phyloP scores from a whole-genome alignment of 2,888 invertebrate genomes.

The Aphidoletes aphidimyza region DNA sequence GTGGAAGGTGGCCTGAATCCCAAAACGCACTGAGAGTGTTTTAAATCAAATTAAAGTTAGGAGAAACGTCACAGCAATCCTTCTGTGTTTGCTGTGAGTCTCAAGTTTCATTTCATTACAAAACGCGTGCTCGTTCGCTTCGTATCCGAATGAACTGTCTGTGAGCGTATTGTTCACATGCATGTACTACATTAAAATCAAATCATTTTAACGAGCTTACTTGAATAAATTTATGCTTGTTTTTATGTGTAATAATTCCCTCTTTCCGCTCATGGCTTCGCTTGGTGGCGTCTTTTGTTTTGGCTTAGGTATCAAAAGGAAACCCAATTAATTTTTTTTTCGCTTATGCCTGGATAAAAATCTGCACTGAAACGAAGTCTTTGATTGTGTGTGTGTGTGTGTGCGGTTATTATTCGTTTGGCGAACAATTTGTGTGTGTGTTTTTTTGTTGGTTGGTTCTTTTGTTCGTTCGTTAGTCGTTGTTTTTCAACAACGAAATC shows the following conservation, averaged over 20 bases:
- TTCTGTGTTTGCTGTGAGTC: too few relatives aligned
- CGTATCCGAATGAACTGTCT: neutral
- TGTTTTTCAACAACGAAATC: conserved; percentile 8
- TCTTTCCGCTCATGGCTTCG: neutral
- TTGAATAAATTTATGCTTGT: conserved; percentile 45
- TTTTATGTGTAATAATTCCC: conserved; percentile 5
- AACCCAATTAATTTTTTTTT: conserved; percentile 43
- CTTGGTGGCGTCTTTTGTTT: neutral
- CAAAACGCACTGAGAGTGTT: neutral
- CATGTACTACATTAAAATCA: conserved; percentile 52
- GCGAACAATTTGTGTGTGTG: neutral
- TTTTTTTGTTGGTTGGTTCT: neutral
- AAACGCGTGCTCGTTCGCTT: too few relatives aligned
- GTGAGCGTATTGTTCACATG: conserved; percentile 38
- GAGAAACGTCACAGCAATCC: too few relatives aligned
- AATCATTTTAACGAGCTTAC: conserved; percentile 54
- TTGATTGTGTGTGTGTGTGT: too few relatives aligned
- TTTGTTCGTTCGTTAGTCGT: neutral
- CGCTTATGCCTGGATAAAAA: neutral
- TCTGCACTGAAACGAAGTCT: neutral
- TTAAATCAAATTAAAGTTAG: too few relatives aligned
- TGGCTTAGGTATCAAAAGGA: conserved; percentile 38
- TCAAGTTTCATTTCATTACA: too few relatives aligned
- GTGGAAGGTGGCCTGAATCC: too few relatives aligned
- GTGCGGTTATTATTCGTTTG: conserved; percentile 21